Evolutionary conservation across 2,888 invertebrate species (phyloP), one percentile per base, ranked within the genome.

Genomic region (Masnerella sp.): DNA sequence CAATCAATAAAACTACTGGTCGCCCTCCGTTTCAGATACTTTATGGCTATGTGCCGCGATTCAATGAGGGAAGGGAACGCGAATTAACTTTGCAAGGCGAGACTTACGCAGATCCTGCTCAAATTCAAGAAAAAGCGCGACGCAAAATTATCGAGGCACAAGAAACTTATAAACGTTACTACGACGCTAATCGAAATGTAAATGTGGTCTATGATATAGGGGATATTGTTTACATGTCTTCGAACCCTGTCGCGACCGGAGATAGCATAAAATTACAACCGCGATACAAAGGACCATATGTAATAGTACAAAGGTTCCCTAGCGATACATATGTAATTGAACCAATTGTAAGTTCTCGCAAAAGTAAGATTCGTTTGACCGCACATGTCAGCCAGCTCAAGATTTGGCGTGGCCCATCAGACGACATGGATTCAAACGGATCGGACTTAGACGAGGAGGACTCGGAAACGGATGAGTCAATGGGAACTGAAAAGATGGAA

Each of bases 1-100:
- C 36, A 14, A n/a, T 54, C 5, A 72, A 49, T n/a, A 62, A 62
- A 22, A 56, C 40, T 2, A 75, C 75, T 5, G 62, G 72, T 4
- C 14, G 32, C 8, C 14, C 61, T 2, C 67, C 75, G 8, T 75
- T 49, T n/a, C 52, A 76, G 25, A 14, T 56, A 2, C 25, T 68
- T 5, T 65, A 30, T 4, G 73, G 73, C 2, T 76, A 76, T 25
- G 4, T 52, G 12, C 70, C 76, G 2, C 7, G 38, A 2, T 52
- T 52, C 5, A 32, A 11, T 15, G 38, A 52, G 18, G 38, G 38
- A 5, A 25, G 8, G 8, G 18, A 11, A 2, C 14, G 14, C n/a
- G 14, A 36, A 14, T 14, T 11, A 12, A 25, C 25, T 25, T 25
- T 25, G 25, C 25, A 25, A 25, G 9, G n/a, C 11, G 49, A 49